Evolutionary conservation across 2,888 invertebrate species (phyloP).

Genomic region (Orthonevra nobilis): DNA sequence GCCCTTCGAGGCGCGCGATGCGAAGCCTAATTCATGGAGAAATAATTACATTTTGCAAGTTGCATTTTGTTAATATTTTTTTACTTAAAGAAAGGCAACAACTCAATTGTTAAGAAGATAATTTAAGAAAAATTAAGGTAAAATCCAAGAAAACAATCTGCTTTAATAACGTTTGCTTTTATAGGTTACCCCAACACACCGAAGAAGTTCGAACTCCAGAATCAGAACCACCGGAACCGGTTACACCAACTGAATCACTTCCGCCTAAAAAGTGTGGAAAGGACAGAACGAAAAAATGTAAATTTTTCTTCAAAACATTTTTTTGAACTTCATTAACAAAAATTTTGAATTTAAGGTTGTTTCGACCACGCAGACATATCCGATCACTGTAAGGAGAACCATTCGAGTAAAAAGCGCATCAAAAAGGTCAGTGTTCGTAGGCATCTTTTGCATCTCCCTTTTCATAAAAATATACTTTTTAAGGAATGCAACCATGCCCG

Average conservation of each 20-base stretch:
- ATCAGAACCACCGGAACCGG: constrained; percentile 71
- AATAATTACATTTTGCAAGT: too few relatives aligned
- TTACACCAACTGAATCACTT: constrained; percentile 72
- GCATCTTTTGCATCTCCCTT: too few relatives aligned
- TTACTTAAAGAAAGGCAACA: constrained; percentile 44
- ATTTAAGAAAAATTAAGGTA: constrained; percentile 53
- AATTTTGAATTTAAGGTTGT: constrained; percentile 57
- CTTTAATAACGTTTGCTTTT: neutral
- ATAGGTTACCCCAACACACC: constrained; percentile 45
- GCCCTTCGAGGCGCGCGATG: too few relatives aligned
- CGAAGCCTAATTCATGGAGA: too few relatives aligned
- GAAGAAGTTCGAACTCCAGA: constrained; percentile 66
- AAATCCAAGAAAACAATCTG: neutral
- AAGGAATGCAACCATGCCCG: constrained; percentile 79
- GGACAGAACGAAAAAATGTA: constrained; percentile 78
- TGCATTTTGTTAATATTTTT: too few relatives aligned
- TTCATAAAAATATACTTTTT: too few relatives aligned
- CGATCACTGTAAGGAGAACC: constrained; percentile 78
- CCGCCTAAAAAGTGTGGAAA: constrained; percentile 75
- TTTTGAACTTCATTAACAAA: too few relatives aligned
- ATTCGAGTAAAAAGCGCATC: constrained; percentile 78
- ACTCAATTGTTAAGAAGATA: constrained; percentile 56
- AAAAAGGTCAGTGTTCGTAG: constrained; percentile 77
- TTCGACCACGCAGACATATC: constrained; percentile 74
- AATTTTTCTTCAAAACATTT: constrained; percentile 6